Conservation (phyloP, 1,140 invertebrate species). For the Hesperophylax magnus region DNA sequence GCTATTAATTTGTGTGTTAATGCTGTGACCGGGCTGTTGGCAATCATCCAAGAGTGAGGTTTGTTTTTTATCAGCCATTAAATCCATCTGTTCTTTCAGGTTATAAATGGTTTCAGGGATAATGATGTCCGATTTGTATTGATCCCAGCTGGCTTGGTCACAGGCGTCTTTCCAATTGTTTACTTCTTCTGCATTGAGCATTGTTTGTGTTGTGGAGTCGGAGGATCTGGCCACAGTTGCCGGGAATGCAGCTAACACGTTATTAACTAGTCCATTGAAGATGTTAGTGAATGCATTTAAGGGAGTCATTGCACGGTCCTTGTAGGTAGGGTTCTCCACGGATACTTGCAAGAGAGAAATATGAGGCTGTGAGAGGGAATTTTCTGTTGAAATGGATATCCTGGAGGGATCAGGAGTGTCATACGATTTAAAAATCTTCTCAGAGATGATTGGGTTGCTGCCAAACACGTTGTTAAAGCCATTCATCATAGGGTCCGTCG, state of each 20-base stretch:
- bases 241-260: no score
- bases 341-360: not conserved
- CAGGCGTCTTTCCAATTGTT: not conserved
- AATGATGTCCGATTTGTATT: not conserved
- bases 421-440: conserved; percentile 6
- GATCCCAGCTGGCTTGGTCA: not conserved
- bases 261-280: no score
- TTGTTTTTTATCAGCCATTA: conserved; percentile 14
- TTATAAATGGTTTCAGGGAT: not conserved
- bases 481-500: not conserved
- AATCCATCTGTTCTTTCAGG: not conserved
- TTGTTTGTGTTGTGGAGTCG: not conserved
- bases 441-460: conserved; percentile 17
- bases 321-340: not conserved
- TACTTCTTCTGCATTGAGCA: not conserved
- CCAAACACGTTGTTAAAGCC: conserved; percentile 19
- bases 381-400: no score
- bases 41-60: not conserved
- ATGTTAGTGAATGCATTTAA: not conserved
- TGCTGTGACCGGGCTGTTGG: conserved; percentile 8
- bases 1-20: conserved; percentile 13
- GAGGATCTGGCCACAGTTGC: no score
- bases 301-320: not conserved
- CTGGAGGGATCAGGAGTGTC: no score
- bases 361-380: not conserved